Evolutionary conservation across 2,888 invertebrate species (phyloP), one percentile per base, ranked within the genome.

Genomic region (Agelastica alni): DNA sequence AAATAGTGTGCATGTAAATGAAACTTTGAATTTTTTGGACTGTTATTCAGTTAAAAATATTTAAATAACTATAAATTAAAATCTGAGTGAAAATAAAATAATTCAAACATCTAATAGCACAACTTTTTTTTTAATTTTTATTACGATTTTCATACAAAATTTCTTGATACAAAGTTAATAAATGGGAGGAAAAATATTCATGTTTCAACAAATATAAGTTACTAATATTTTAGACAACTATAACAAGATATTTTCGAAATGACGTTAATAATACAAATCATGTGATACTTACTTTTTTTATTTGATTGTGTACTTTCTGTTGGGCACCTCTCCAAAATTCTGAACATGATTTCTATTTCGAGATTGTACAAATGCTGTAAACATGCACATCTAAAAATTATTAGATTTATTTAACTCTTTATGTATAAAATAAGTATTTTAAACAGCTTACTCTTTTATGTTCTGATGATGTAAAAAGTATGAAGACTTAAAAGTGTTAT

Each of bases 371-470:
- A 55, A 22, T 65, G 64, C 4, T 64, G 53, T 36, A 72, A 52
- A 61, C 73, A 72, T 9, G 62, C 63, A 58, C 70, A 72, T n/a
- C 73, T 72, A 58, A 59, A 71, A 68, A 48, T 37, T 7, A 26
- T 26, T n/a, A 13, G 28, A 41, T 22, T 47, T 30, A 48, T 26
- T 22, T 14, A 17, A 10, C 18, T 36, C 41, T 39, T 14, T 16
- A 45, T 28, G n/a, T 31, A 16, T 32, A 44, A 44, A 45, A 37
- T 32, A 37, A n/a, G 3, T 26, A 9, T 9, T 7, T 9, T 26
- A n/a, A 28, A 10, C 17, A 34, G 39, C 59, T 59, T 62, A 67
- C 67, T 59, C 58, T 54, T 53, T 62, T 12, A 47, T 51, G 31
- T 55, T 54, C 46, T 58, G 51, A 32, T 67, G 61, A 61, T 68